phyloP scores from a whole-genome alignment of 2,113 vertebrate species.

The Misgurnus mizolepis region DNA sequence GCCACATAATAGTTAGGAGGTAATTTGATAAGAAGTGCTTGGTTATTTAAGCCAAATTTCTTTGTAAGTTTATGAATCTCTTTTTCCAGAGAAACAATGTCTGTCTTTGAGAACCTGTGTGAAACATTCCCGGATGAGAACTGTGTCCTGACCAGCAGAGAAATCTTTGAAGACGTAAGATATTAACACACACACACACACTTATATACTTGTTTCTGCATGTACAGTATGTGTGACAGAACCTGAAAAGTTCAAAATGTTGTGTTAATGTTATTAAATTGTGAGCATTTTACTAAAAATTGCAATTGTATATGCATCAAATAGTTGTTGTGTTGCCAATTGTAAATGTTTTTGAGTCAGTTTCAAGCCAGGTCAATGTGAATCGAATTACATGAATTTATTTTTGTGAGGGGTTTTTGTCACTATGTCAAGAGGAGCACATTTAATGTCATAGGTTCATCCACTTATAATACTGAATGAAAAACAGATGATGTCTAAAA shows the following conservation, averaged over 20 bases:
- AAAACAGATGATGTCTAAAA: neutral
- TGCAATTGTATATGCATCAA: no score
- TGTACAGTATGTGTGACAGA: no score
- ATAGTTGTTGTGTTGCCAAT: no score
- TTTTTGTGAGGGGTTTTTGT: neutral
- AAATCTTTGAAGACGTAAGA: conserved; percentile 80
- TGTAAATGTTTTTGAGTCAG: no score
- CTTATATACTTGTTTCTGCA: no score
- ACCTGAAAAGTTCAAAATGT: no score
- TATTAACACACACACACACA: no score
- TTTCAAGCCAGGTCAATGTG: no score
- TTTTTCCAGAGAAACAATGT: conserved; percentile 76
- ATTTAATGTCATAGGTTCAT: neutral
- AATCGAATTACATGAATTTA: neutral
- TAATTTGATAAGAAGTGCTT: neutral
- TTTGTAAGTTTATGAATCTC: neutral
- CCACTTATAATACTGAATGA: conserved; percentile 1
- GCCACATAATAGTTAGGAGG: no score
- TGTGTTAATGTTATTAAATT: no score
- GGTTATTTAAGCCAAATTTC: neutral
- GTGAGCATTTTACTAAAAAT: no score
- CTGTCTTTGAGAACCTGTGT: conserved; percentile 79
- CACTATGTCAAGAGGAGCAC: no score
- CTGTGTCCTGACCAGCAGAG: conserved; percentile 80
- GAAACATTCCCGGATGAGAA: conserved; percentile 88